Evolutionary conservation across 2,888 invertebrate species (phyloP), one percentile per base, ranked within the genome.

Genomic region (Conus canariensis): DNA sequence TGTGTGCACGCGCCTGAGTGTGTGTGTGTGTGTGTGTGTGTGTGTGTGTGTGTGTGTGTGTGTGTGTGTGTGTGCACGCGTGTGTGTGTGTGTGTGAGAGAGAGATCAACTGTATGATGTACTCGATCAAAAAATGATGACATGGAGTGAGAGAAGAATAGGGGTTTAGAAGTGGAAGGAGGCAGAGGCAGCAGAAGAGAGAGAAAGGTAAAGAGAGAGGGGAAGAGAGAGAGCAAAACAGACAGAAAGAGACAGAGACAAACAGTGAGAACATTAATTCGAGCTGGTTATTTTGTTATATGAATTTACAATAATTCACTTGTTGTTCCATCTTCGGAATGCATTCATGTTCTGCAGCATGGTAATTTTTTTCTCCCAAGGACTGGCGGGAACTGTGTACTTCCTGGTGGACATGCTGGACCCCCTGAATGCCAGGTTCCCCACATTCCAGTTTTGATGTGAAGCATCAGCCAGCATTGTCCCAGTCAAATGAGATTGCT

Each of bases 331-430:
- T 67, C 45, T 45, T 45, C 4, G 45, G 45, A 45, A 4, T 45
- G 45, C 45, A 45, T 45, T 45, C 45, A 45, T 45, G 45, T 45
- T 45, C 45, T 45, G 4, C 45, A 45, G 45, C 45, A 45, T 45
- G 45, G 45, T 45, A 45, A n/a, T 74, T 77, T n/a, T 77, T 10
- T 19, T 64, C 88, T 90, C 90, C 87, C 10, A 93, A 96, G 96
- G 95, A 90, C 96, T 98, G 91, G 97, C 98, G 82, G 98, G 98
- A 25, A 97, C 98, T 0, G 97, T 98, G 93, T 98, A 98, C 95
- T 97, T 98, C 93, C 97, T 98, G 64, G 96, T 97, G 80, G 98
- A 98, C 94, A 96, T 98, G 88, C 96, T 97, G 91, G 96, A 97
- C 90, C 97, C 98, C 0, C 93, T 96, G 74, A 96, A 97, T 25